Evolutionary conservation across 2,888 invertebrate species (phyloP).

Genomic region (Idaea dimidiata): DNA sequence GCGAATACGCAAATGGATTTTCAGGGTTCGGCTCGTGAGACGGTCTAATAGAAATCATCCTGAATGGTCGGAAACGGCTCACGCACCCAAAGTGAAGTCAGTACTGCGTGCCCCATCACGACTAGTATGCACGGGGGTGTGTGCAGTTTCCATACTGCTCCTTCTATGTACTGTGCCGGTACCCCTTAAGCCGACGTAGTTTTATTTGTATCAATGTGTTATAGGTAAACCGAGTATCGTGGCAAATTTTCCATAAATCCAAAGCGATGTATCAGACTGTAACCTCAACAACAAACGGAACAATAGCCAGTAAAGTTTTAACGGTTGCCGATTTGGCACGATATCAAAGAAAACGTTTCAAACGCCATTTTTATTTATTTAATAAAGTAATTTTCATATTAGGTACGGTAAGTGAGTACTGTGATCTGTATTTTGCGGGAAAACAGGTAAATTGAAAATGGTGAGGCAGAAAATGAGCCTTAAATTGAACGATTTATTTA

Average conservation of each 20-base stretch:
- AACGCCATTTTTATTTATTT: constrained; percentile 24
- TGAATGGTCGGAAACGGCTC: too few species aligned
- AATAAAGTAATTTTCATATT: constrained; percentile 20
- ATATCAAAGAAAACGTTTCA: constrained; percentile 32
- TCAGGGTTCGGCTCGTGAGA: too few species aligned
- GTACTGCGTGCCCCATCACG: too few species aligned
- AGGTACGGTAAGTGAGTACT: constrained; percentile 19
- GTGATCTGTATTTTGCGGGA: constrained; percentile 12
- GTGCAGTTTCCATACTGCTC: too few species aligned
- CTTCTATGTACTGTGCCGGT: too few species aligned
- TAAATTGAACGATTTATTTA: background rate
- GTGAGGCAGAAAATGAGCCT: background rate
- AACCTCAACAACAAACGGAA: constrained; percentile 18
- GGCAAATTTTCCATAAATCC: background rate
- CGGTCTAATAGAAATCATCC: too few species aligned
- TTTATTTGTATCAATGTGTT: too few species aligned
- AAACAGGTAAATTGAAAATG: background rate
- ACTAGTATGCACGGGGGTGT: too few species aligned
- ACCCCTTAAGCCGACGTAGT: too few species aligned
- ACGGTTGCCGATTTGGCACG: constrained; percentile 33
- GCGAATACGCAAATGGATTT: too few species aligned
- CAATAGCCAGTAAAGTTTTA: constrained; percentile 24
- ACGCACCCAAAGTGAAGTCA: too few species aligned
- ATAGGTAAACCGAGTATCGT: background rate
- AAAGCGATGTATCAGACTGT: constrained; percentile 4